These are phyloP conservation scores for Steatornis caripensis DNA, from an alignment of 2,113 vertebrate genomes.

Conservation along the genomic window DNA sequence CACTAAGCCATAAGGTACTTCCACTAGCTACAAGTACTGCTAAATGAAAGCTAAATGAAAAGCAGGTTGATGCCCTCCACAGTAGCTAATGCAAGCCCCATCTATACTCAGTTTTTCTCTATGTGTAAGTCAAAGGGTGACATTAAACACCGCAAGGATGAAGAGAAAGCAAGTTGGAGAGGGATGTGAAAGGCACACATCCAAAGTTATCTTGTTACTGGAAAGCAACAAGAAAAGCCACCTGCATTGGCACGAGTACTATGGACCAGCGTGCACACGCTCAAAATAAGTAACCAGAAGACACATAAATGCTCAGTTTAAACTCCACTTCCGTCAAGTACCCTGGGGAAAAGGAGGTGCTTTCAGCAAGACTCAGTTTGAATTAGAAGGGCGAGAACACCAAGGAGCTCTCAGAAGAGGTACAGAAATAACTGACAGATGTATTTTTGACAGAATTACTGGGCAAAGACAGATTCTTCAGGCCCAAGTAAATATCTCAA, in stretches of 20 bases:
- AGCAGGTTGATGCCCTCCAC: background rate
- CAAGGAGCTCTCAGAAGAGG: background rate
- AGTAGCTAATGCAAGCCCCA: background rate
- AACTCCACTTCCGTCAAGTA: background rate
- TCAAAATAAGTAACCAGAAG: background rate
- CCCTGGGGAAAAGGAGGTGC: background rate
- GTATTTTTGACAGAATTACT: background rate
- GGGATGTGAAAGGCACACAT: background rate
- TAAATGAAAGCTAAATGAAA: no score
- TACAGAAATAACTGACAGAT: background rate
- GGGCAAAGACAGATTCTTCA: background rate
- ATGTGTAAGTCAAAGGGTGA: background rate
- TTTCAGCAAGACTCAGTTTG: background rate
- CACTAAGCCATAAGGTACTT: background rate
- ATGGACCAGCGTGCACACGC: fast-evolving
- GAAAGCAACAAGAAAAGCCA: background rate
- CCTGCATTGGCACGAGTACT: background rate
- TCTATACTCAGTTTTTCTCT: background rate
- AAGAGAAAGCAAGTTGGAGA: background rate
- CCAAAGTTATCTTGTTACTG: background rate
- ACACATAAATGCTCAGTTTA: background rate
- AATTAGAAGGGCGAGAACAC: background rate
- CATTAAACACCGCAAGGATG: background rate
- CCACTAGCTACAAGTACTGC: background rate
- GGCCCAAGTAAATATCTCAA: background rate